These are phyloP conservation scores for Pristionchus exspectatus DNA, from an alignment of 2,888 invertebrate species.

Conservation along the genomic window DNA sequence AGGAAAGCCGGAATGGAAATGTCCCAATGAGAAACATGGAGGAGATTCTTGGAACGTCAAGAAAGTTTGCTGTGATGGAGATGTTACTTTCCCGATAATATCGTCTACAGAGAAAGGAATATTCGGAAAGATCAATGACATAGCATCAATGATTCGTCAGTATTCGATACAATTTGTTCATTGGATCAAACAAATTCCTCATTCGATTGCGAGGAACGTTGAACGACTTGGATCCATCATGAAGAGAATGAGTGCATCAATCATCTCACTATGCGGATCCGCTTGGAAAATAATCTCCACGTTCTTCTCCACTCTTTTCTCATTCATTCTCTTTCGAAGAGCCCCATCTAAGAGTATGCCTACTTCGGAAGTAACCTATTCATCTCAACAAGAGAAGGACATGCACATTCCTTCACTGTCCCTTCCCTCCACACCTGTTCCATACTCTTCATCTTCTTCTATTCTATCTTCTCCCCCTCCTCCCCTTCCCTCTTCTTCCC, in stretches of 20 bases:
- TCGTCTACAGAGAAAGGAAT: background rate
- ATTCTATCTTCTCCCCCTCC: background rate
- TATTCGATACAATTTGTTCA: background rate
- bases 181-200: background rate
- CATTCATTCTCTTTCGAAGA: background rate
- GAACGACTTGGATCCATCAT: background rate
- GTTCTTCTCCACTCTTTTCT: constrained; percentile 1
- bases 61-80: constrained; percentile 32
- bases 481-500: background rate
- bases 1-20: constrained; percentile 45
- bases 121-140: background rate
- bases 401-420: background rate
- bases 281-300: background rate
- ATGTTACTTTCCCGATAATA: background rate
- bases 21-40: constrained; percentile 46
- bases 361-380: background rate
- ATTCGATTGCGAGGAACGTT: no score
- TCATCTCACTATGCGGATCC: background rate
- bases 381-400: constrained; percentile 3
- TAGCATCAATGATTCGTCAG: background rate
- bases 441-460: background rate
- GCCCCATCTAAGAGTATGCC: constrained; percentile 50
- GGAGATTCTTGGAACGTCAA: background rate
- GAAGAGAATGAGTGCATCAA: background rate
- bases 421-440: constrained; percentile 22